Base-by-base conservation (phyloP, 2,113 vertebrate species). In the Sylvietta virens region DNA sequence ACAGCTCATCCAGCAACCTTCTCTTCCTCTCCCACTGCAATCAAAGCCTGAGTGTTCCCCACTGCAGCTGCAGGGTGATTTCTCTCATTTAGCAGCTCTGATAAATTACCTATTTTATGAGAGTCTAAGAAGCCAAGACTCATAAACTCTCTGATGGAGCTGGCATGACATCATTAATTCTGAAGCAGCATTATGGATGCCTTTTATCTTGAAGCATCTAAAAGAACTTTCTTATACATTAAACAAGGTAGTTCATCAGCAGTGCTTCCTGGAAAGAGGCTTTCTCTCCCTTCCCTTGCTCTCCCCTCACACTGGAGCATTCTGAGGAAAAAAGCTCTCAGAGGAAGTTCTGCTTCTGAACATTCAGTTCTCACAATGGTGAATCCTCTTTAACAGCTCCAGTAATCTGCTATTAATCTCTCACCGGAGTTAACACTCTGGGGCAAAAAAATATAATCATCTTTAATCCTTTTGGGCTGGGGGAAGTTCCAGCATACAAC, bases 361-460 rank as follows among this genome's bases (percentile, higher is more conserved):
- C 54, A 53, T 53, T 72, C 65, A 61, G 9, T 37, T 88, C 60
- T 56, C 47, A 82, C 48, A 85, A n/a, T 1, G 18, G 15, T 26
- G 73, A 96, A 93, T 93, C 86, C 88, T 95, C 95, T 96, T 79
- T 86, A 88, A 90, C n/a, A 78, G 67, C 81, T 73, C 62, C 54
- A 88, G 37, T 74, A 96, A 94, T 79, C 86, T 84, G 40, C 35
- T 56, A 31, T 33, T 95, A 72, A 95, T 93, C 92, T 91, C 87
- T 66, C 66, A 91, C 9, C 44, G 88, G 35, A 85, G 42, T 62
- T 82, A 84, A 81, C 61, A 60, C 60, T 60, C 56, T 39, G 60
- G 56, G 51, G 11, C 67, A 88, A 84, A 69, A 84, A 69, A 66
- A 57, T 7, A 70, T 12, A 71, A 79, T 57, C 3, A 80, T 28